A percentile compares a stretch with the other conserved stretches of the same genome.
These are phyloP conservation scores for Chrysemys picta DNA, from an alignment of 2,113 vertebrate genomes.

Conservation along the genomic window DNA sequence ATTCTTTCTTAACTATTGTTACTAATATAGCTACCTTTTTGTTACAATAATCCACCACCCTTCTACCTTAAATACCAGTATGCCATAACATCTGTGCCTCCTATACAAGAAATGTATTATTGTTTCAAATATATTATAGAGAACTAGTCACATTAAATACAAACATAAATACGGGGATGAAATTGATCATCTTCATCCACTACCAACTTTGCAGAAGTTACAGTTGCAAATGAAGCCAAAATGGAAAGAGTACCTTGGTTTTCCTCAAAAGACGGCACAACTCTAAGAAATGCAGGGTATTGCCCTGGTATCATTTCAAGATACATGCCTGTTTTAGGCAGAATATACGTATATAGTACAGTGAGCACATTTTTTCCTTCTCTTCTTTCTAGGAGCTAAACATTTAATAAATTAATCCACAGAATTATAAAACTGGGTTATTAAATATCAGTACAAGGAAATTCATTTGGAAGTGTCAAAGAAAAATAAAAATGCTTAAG, in stretches of 20 bases:
- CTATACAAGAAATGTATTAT: neutral
- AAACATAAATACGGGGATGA: neutral
- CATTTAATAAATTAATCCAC: constrained; percentile 13
- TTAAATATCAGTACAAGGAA: constrained; percentile 24
- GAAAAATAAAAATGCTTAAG: neutral
- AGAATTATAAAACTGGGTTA: neutral
- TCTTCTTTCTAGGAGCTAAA: constrained; percentile 53
- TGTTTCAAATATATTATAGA: neutral
- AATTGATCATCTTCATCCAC: neutral
- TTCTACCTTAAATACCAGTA: neutral
- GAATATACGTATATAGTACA: neutral
- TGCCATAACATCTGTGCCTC: neutral
- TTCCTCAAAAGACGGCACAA: neutral
- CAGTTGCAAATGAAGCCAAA: neutral
- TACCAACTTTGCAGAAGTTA: neutral
- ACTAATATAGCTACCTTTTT: neutral
- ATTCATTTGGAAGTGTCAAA: constrained; percentile 32
- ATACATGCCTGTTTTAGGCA: neutral
- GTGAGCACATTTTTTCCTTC: neutral
- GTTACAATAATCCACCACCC: neutral
- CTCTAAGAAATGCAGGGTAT: neutral
- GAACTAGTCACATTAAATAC: neutral
- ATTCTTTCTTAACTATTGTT: neutral
- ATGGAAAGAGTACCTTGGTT: neutral
- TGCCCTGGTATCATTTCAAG: constrained; percentile 30